Evolutionary conservation across 2,888 invertebrate species (phyloP), one percentile per base, ranked within the genome.

Genomic region (Macaria liturata): DNA sequence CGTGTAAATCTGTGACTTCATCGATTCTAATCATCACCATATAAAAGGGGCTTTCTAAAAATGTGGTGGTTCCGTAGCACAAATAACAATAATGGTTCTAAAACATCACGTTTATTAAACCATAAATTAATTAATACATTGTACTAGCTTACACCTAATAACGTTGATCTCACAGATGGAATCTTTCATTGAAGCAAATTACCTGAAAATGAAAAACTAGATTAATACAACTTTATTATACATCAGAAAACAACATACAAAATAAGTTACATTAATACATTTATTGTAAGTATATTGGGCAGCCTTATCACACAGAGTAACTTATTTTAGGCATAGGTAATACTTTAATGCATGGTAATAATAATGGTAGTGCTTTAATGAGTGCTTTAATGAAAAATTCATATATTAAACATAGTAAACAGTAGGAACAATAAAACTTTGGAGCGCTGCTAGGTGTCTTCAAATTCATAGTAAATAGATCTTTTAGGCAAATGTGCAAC

Each of bases 101-200:
- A 60, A 68, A 63, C 68, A 71, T 59, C 68, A 72, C 61, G 62
- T 78, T 75, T 79, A 74, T 74, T 68, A 50, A 74, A 73, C 74
- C 75, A 78, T 76, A 75, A 79, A 75, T 80, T 78, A 78, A 77
- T 75, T 50, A 77, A 75, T 75, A 67, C 80, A 86, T 78, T 81
- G 50, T 83, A 64, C 84, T 86, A 87, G 74, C 86, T 87, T 88
- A 87, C 68, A 73, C 70, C 74, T 83, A 85, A 77, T 61, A 59
- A 20, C 20, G 20, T 65, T 64, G 66, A 71, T 76, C 73, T 72
- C 65, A 69, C 63, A 65, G 55, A 62, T 62, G 61, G 72, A 73
- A 75, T 68, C 62, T 64, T 34, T 37, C 39, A 54, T 52, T 39
- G 20, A 34, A 42, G 52, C 56, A 49, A n/a, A 44, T 68, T 67